phyloP scores from a whole-genome alignment of 2,888 invertebrate species.

The Anorthoa munda region DNA sequence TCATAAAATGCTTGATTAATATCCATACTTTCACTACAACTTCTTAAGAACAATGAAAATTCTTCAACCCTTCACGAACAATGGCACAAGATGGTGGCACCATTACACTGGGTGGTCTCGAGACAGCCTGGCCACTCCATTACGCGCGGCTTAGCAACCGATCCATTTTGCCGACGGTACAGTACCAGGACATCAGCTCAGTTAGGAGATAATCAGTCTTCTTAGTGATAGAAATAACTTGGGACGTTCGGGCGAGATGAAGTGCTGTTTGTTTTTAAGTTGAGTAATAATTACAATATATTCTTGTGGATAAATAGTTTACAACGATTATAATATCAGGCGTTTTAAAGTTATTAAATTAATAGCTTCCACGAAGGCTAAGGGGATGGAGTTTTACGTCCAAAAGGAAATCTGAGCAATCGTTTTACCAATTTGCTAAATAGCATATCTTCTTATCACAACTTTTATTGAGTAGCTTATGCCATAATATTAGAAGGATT shows the following conservation, averaged over 20 bases:
- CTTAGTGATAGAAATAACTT: slow-evolving; percentile 33
- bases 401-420: too few species aligned
- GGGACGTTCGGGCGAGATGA: neutral
- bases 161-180: slow-evolving; percentile 36
- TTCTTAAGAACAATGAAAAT: slow-evolving; percentile 30
- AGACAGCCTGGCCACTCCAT: slow-evolving; percentile 37
- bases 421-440: too few species aligned
- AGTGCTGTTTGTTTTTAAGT: neutral
- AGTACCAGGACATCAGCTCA: slow-evolving; percentile 15
- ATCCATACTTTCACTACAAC: slow-evolving; percentile 24
- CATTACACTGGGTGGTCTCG: slow-evolving; percentile 13
- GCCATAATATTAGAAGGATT: too few species aligned
- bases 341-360: too few species aligned
- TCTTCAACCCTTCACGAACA: slow-evolving; percentile 29
- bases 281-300: neutral
- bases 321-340: too few species aligned
- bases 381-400: too few species aligned
- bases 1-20: slow-evolving; percentile 10
- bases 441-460: too few species aligned
- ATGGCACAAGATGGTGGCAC: slow-evolving; percentile 23
- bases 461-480: too few species aligned
- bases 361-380: too few species aligned
- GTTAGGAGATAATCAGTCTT: slow-evolving; percentile 26
- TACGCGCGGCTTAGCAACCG: slow-evolving; percentile 38
- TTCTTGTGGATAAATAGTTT: too few species aligned